Evolutionary conservation across 2,888 invertebrate genomes (phyloP).

Genomic region (Vesta saturnalis): DNA sequence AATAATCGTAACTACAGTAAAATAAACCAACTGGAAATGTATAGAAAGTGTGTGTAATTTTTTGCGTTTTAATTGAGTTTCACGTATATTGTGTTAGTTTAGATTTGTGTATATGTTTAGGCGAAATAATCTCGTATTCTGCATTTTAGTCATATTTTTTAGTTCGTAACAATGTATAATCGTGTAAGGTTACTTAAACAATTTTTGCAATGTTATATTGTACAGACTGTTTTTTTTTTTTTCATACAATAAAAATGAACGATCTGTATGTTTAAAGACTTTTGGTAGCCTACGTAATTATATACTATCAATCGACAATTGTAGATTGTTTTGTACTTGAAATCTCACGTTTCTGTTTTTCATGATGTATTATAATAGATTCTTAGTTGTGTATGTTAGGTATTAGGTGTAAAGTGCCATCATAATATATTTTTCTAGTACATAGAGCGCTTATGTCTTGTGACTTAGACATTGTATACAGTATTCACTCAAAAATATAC

Average conservation of each 20-base stretch:
- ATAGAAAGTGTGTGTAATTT: slow-evolving; percentile 25
- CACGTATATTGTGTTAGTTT: slow-evolving; percentile 28
- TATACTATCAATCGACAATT: slow-evolving; percentile 18
- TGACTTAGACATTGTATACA: slow-evolving; percentile 64
- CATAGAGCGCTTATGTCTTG: slow-evolving; percentile 64
- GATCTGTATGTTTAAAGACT: slow-evolving; percentile 11
- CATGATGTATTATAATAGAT: slow-evolving; percentile 38
- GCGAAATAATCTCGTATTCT: slow-evolving; percentile 24
- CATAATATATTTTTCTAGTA: slow-evolving; percentile 64
- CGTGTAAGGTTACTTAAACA: slow-evolving; percentile 21
- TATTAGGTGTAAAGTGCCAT: slow-evolving; percentile 62
- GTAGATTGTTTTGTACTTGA: slow-evolving; percentile 21
- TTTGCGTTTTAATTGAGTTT: slow-evolving; percentile 3
- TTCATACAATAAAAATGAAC: background rate
- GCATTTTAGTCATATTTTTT: slow-evolving; percentile 31
- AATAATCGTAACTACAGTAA: slow-evolving; percentile 26
- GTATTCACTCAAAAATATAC: slow-evolving; percentile 63
- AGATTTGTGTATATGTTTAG: slow-evolving; percentile 36
- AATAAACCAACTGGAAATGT: slow-evolving; percentile 30
- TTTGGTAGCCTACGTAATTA: slow-evolving; percentile 8
- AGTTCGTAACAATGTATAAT: slow-evolving; percentile 16
- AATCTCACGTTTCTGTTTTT: slow-evolving; percentile 19
- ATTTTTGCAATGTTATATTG: slow-evolving; percentile 22
- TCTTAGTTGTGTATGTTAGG: slow-evolving; percentile 38
- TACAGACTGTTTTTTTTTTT: slow-evolving; percentile 14